Conservation (phyloP, 2,113 vertebrate species). For the Plecotus auritus region DNA sequence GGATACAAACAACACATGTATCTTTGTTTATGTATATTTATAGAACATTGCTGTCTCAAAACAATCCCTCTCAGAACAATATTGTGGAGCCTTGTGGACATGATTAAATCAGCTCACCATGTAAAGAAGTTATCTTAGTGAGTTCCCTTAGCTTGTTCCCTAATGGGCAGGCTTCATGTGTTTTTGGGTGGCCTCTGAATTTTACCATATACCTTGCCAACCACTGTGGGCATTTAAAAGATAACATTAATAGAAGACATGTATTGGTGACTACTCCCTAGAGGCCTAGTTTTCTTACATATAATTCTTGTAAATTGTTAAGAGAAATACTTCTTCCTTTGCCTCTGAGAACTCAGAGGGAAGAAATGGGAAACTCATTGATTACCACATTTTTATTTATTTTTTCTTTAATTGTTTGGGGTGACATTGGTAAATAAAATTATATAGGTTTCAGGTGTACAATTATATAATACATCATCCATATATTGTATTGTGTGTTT, state of each 20-base stretch:
- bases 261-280: neutral
- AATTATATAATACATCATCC: too few species aligned
- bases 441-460: too few species aligned
- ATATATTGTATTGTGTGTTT: too few species aligned
- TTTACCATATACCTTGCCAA: neutral
- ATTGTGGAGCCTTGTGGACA: neutral
- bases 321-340: conserved; percentile 8
- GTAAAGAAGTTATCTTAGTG: neutral
- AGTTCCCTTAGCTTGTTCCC: neutral
- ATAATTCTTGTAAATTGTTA: conserved; percentile 14
- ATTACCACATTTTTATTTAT: too few species aligned
- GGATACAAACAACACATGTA: neutral
- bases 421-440: too few species aligned
- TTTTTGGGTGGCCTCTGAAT: neutral
- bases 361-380: neutral
- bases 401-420: too few species aligned
- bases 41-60: neutral
- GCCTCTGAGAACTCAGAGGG: neutral
- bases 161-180: neutral
- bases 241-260: neutral
- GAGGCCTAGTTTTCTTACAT: conserved; percentile 13
- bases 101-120: neutral
- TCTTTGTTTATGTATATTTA: neutral
- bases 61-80: neutral
- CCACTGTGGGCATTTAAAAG: neutral